These are phyloP conservation scores for Oplegnathus fasciatus DNA, from an alignment of 2,113 vertebrate genomes.

Conservation along the genomic window DNA sequence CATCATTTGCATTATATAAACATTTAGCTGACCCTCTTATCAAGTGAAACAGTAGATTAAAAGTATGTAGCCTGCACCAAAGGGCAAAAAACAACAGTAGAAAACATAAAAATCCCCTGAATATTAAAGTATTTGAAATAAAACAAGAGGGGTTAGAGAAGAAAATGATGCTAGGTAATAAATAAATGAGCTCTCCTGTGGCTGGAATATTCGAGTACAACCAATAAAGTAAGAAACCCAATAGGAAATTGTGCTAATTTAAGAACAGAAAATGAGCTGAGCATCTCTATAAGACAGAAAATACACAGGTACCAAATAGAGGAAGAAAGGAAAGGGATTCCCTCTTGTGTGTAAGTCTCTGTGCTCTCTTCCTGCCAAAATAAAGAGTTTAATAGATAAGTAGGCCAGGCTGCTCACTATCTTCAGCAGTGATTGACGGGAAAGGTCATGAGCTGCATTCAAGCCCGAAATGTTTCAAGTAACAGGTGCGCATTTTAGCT, in stretches of 20 bases:
- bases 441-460: conserved; percentile 39
- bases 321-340: conserved; percentile 35
- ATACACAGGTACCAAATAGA: neutral
- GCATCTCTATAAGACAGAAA: conserved; percentile 17
- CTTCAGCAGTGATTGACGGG: conserved; percentile 39
- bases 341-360: conserved; percentile 19
- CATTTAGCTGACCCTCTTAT: conserved; percentile 1
- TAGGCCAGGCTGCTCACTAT: conserved; percentile 39
- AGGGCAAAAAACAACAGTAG: neutral
- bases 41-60: neutral
- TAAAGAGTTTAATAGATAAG: conserved; percentile 46
- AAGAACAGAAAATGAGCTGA: conserved; percentile 14
- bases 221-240: conserved; percentile 1
- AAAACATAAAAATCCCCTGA: neutral
- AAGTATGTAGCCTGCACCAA: neutral
- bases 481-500: neutral
- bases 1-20: neutral
- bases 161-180: neutral
- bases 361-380: conserved; percentile 45
- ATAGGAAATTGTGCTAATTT: conserved; percentile 4
- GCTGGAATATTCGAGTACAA: conserved; percentile 1
- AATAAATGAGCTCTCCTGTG: neutral
- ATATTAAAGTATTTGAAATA: neutral
- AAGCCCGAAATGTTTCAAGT: conserved; percentile 15
- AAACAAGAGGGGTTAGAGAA: neutral